These are phyloP conservation scores for Drosophila subquinaria DNA, from an alignment of 2,888 invertebrate species.

Conservation along the genomic window DNA sequence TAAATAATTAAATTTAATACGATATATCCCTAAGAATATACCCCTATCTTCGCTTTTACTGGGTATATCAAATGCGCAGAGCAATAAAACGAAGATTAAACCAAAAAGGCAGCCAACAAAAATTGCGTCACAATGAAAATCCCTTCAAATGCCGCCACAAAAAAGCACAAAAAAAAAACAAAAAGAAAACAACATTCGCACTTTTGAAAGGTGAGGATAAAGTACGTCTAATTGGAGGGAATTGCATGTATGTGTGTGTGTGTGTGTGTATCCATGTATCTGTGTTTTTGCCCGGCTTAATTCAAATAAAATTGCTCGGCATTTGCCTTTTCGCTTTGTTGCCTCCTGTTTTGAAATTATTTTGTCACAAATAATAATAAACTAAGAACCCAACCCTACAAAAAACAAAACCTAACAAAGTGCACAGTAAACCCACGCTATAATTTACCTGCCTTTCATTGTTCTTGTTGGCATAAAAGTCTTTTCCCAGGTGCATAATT, in stretches of 20 bases:
- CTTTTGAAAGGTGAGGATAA: slow-evolving; percentile 18
- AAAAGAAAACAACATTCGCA: slow-evolving; percentile 21
- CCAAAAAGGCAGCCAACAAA: slow-evolving; percentile 38
- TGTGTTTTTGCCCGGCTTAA: slow-evolving; percentile 42
- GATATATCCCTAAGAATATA: not conserved
- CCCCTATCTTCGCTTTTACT: not conserved
- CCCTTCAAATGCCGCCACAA: slow-evolving; percentile 36
- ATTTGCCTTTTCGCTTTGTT: slow-evolving; percentile 40
- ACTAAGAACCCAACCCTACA: slow-evolving; percentile 18
- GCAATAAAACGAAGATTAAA: slow-evolving; percentile 52
- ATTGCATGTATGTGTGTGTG: slow-evolving; percentile 1
- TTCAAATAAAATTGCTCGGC: slow-evolving; percentile 63
- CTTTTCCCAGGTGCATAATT: slow-evolving; percentile 70
- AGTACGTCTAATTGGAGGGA: not conserved
- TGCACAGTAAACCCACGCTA: slow-evolving; percentile 16
- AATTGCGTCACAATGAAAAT: slow-evolving; percentile 60
- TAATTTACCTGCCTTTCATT: slow-evolving; percentile 50
- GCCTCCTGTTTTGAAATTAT: slow-evolving; percentile 40
- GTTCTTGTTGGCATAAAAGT: slow-evolving; percentile 21
- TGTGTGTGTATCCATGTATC: slow-evolving; percentile 11
- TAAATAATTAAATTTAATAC: not conserved
- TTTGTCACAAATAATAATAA: slow-evolving; percentile 50
- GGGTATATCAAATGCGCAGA: slow-evolving; percentile 16
- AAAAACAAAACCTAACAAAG: slow-evolving; percentile 5
- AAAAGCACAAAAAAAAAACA: slow-evolving; percentile 19